These are phyloP conservation scores for Vireo griseus DNA, from an alignment of 2,797 vertebrate genomes.

Conservation along the genomic window DNA sequence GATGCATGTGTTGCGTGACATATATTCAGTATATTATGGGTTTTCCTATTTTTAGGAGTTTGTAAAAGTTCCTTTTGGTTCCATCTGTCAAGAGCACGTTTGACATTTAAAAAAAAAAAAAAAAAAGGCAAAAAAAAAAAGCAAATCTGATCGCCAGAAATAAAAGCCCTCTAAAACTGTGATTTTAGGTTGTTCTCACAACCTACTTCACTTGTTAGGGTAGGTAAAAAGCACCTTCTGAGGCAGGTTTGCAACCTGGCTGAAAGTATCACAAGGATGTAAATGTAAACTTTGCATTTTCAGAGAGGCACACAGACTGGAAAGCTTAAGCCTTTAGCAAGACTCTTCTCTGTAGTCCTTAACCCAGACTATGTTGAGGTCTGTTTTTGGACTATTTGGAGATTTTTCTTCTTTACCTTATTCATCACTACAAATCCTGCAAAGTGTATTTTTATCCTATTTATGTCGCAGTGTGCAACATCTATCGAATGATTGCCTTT, in stretches of 20 bases:
- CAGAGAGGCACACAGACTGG: neutral
- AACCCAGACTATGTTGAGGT: neutral
- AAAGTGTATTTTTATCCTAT: neutral
- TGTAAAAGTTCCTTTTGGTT: conserved; percentile 47
- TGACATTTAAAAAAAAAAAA: neutral
- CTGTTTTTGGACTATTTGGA: neutral
- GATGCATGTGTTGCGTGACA: neutral
- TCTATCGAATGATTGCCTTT: neutral
- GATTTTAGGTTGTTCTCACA: neutral
- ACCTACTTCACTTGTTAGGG: neutral
- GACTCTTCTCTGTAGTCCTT: neutral
- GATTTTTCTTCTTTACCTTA: neutral
- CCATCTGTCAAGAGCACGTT: conserved; percentile 44
- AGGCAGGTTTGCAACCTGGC: neutral
- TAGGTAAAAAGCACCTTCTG: neutral
- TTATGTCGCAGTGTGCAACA: neutral
- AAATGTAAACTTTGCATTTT: neutral
- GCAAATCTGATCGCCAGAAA: conserved; percentile 6
- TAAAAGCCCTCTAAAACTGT: neutral
- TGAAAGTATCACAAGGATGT: neutral
- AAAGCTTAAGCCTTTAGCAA: neutral
- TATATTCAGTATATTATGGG: conserved; percentile 1
- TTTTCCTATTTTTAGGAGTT: conserved; percentile 55
- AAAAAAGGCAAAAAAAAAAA: neutral
- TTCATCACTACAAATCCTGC: neutral